Conservation (phyloP, 2,888 invertebrate genomes). For the Nemapogon koenigi region DNA sequence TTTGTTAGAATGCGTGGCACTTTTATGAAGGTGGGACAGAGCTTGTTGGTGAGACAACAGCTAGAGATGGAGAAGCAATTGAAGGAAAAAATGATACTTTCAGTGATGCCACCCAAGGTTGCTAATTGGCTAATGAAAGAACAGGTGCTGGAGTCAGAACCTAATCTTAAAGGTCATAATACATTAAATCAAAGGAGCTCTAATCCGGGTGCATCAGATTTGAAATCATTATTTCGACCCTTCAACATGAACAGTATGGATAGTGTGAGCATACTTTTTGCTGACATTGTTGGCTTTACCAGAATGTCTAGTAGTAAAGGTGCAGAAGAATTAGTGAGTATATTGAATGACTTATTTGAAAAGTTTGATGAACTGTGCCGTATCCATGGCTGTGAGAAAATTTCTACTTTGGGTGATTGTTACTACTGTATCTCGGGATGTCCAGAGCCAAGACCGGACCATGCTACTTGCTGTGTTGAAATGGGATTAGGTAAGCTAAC, state of each 20-base stretch:
- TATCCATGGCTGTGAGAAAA: conserved; percentile 92
- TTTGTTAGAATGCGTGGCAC: conserved; percentile 93
- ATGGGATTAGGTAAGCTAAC: conserved; percentile 88
- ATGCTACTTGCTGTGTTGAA: conserved; percentile 94
- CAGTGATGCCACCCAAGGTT: conserved; percentile 95
- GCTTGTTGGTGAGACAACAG: conserved; percentile 86
- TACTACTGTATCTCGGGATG: conserved; percentile 97
- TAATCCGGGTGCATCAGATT: conserved; percentile 68
- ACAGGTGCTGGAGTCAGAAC: conserved; percentile 67
- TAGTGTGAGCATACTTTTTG: conserved; percentile 94
- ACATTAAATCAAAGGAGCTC: conserved; percentile 52
- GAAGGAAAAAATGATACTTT: conserved; percentile 97
- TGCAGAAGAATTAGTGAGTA: conserved; percentile 93
- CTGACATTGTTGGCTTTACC: conserved; percentile 98
- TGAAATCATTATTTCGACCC: conserved; percentile 87
- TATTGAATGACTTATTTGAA: conserved; percentile 95
- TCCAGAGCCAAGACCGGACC: conserved; percentile 89
- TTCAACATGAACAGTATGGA: conserved; percentile 98
- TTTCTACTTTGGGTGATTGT: conserved; percentile 93
- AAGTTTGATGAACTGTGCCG: conserved; percentile 92
- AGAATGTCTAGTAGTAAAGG: conserved; percentile 97
- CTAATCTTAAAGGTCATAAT: conserved; percentile 55
- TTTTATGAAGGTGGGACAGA: conserved; percentile 96
- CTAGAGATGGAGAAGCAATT: conserved; percentile 92
- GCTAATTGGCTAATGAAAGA: conserved; percentile 86